phyloP scores from a whole-genome alignment of 37 sponge, comb jelly and placozoan species.

The Beroe forskalii region DNA sequence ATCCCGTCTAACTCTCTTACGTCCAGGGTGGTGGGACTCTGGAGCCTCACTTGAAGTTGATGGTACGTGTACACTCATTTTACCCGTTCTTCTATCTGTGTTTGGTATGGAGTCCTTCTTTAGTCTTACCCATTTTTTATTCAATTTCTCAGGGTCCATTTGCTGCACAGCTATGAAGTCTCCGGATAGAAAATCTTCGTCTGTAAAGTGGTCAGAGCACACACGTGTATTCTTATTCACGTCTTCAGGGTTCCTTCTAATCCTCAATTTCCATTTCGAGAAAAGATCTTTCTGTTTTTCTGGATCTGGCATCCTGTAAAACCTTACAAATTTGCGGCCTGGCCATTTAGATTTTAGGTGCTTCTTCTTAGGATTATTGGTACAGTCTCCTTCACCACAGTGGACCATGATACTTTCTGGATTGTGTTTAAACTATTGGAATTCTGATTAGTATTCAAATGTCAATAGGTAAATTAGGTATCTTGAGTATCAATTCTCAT shows the following conservation, averaged over 20 bases:
- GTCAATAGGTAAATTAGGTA: no score
- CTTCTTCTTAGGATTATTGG: not conserved
- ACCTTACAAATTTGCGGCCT: not conserved
- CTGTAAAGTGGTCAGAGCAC: conserved; percentile 23
- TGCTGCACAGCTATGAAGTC: not conserved
- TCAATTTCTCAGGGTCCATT: not conserved
- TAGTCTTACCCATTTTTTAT: not conserved
- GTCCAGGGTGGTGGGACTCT: not conserved
- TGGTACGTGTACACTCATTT: not conserved
- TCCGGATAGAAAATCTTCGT: not conserved
- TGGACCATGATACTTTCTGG: conserved; percentile 4
- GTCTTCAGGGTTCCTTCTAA: not conserved
- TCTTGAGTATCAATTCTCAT: no score
- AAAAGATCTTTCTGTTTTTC: conserved; percentile 29
- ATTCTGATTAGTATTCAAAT: no score
- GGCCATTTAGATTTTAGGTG: not conserved
- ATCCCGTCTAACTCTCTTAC: not conserved
- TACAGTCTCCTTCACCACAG: conserved; percentile 50
- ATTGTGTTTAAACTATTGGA: no score
- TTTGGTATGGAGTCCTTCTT: not conserved
- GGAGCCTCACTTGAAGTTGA: not conserved
- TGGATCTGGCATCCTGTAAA: conserved; percentile 36
- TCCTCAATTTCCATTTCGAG: not conserved
- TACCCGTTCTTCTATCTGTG: conserved; percentile 1
- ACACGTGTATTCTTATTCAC: not conserved